A percentile compares a stretch with the other conserved stretches of the same genome.
Evolutionary conservation across 2,113 vertebrate species (phyloP).

Genomic region (Nesogale talazaci): DNA sequence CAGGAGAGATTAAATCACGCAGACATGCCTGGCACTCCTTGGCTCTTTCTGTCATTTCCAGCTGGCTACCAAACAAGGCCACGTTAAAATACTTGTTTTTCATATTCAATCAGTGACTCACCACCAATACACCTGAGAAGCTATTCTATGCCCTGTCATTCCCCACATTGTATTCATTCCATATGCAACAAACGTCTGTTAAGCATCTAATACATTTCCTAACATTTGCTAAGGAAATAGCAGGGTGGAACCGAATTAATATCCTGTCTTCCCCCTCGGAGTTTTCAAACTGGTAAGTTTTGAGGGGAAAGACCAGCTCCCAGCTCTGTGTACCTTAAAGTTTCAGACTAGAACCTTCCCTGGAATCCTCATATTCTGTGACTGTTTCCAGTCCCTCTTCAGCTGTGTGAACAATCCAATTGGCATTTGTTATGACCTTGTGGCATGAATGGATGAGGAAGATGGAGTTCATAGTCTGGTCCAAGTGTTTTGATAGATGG

Average conservation of each 20-base stretch:
- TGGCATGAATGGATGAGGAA: background rate
- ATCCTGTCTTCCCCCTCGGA: background rate
- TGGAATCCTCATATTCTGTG: background rate
- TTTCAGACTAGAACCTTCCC: background rate
- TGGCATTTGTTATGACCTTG: background rate
- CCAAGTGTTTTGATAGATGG: background rate
- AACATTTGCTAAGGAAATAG: constrained; percentile 1
- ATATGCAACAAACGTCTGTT: background rate
- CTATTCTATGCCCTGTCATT: constrained; percentile 31
- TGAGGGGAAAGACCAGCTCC: background rate
- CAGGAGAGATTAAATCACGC: background rate
- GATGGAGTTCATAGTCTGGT: background rate
- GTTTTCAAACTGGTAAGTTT: constrained; percentile 1
- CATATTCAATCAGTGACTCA: background rate
- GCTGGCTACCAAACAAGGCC: background rate
- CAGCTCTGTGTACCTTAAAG: background rate
- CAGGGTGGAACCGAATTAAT: background rate
- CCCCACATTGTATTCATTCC: constrained; percentile 37
- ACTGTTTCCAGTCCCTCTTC: background rate
- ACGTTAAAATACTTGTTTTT: constrained; percentile 3
- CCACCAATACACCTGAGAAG: constrained; percentile 11
- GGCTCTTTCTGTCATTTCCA: background rate
- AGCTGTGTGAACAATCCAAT: background rate
- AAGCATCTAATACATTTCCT: background rate
- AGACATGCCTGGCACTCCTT: background rate